Percentiles rank a stretch among this genome's conserved stretches.
Evolutionary conservation across 2,888 invertebrate genomes (phyloP).

Genomic region (Thera britannica): DNA sequence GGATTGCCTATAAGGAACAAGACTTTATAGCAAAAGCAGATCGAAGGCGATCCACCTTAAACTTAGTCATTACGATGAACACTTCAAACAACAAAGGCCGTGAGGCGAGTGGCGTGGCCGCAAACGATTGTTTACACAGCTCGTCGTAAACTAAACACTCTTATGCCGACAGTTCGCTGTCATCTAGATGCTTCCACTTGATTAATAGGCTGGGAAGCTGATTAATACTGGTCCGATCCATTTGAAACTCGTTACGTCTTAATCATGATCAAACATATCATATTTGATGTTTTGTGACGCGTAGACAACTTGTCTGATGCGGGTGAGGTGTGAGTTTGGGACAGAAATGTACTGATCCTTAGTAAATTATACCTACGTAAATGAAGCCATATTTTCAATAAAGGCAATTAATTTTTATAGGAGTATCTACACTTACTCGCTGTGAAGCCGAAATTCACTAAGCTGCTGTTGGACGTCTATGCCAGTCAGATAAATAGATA

Average conservation of each 20-base stretch:
- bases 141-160: conserved; percentile 78
- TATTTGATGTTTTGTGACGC: not conserved
- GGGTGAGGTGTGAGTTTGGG: too few species aligned
- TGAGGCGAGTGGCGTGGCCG: conserved; percentile 63
- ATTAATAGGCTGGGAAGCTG: conserved; percentile 78
- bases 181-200: conserved; percentile 82
- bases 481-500: too few species aligned
- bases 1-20: not conserved
- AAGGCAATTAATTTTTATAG: too few species aligned
- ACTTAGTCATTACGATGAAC: conserved; percentile 64
- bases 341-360: too few species aligned
- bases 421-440: too few species aligned
- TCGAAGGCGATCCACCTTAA: conserved; percentile 34
- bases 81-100: conserved; percentile 72
- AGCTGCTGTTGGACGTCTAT: too few species aligned
- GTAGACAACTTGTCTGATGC: not conserved
- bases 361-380: too few species aligned
- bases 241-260: conserved; percentile 67
- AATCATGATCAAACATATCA: conserved; percentile 64
- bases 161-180: conserved; percentile 81
- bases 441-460: too few species aligned
- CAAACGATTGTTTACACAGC: conserved; percentile 75
- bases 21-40: conserved; percentile 9
- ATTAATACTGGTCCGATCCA: conserved; percentile 71
- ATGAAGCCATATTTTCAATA: too few species aligned